Conservation (phyloP, 2,113 vertebrate genomes). For the Hipposideros armiger region DNA sequence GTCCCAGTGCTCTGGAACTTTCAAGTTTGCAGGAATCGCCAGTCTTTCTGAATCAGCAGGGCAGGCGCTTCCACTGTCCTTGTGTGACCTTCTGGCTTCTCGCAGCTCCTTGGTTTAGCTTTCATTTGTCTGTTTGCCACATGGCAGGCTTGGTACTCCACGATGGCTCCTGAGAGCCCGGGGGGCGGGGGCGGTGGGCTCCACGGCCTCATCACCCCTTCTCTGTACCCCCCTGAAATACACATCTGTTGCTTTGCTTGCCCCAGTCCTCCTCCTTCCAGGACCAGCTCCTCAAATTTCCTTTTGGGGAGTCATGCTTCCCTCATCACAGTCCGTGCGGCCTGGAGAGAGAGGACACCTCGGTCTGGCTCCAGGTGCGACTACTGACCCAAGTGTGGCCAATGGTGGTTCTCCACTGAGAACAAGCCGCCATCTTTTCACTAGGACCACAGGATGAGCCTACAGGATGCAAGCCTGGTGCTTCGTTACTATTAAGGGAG, state of each 20-base stretch:
- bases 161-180: background rate
- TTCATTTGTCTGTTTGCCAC: background rate
- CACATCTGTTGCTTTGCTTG: background rate
- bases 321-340: background rate
- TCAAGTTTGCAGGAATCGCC: background rate
- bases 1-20: background rate
- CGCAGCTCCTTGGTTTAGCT: background rate
- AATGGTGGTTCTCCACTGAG: background rate
- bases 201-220: fast-evolving
- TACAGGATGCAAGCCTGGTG: background rate
- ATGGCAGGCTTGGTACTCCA: background rate
- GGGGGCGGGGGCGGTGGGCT: background rate
- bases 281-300: background rate
- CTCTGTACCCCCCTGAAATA: background rate
- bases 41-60: background rate
- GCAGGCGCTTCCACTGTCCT: background rate
- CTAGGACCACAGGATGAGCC: background rate
- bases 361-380: background rate
- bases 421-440: background rate
- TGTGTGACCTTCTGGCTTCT: background rate
- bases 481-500: background rate
- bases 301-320: background rate
- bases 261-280: background rate
- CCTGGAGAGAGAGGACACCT: background rate
- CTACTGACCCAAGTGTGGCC: no score